A percentile compares a stretch with the other conserved stretches of the same genome.
phyloP scores from a whole-genome alignment of 2,888 invertebrate species.

The Melanotus villosus region DNA sequence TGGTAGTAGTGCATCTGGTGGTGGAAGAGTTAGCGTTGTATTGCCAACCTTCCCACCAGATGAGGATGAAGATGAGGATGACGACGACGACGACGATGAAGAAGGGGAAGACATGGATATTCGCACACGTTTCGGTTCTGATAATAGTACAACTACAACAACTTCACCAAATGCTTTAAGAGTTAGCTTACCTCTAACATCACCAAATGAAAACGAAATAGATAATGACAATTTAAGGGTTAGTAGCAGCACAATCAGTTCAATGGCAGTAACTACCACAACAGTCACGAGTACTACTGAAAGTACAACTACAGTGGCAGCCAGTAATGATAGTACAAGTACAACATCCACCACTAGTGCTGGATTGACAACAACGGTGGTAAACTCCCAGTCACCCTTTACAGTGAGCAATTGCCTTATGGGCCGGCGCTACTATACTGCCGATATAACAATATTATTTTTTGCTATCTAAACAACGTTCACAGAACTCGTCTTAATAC shows the following conservation, averaged over 20 bases:
- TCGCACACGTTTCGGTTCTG: neutral
- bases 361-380: neutral
- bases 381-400: neutral
- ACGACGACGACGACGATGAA: conserved; percentile 61
- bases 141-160: neutral
- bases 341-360: neutral
- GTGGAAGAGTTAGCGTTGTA: conserved; percentile 74
- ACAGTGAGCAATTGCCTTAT: conserved; percentile 22
- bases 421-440: conserved; percentile 1
- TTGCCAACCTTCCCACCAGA: conserved; percentile 79
- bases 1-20: conserved; percentile 68
- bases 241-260: neutral
- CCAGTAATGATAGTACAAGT: neutral
- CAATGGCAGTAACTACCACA: neutral
- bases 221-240: conserved; percentile 3
- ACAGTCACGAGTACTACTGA: neutral
- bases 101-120: conserved; percentile 41
- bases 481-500: conserved; percentile 22
- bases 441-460: neutral
- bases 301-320: neutral
- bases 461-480: neutral
- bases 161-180: conserved; percentile 10
- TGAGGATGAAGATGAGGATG: conserved; percentile 75
- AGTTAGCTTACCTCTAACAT: neutral
- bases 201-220: conserved; percentile 24